Base-by-base conservation (phyloP, 2,888 invertebrate species). In the Drosophila paranaensis region DNA sequence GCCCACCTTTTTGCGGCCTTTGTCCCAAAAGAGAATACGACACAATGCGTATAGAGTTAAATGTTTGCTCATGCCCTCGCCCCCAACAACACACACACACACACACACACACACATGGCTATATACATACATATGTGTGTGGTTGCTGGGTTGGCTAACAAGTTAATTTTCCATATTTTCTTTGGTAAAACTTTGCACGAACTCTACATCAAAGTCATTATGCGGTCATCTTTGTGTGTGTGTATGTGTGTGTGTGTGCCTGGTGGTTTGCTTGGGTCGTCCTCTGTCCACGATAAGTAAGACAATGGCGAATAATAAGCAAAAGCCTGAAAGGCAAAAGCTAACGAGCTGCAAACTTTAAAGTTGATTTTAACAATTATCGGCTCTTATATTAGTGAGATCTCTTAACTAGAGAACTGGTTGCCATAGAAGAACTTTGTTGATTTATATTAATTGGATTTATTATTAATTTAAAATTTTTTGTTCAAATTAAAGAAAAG, bases 111-210 rank as follows among this genome's bases (percentile, higher is more conserved):
- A 65, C 37, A 65, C 37, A 55, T 30, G 57, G 54, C n/a, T 55
- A 74, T 79, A 62, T 79, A 42, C 35, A 55, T 74, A 56, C 61
- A 55, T 62, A 68, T 78, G 79, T 81, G 71, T 78, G 74, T 39
- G 81, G 65, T 70, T 70, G 61, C 63, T 58, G 74, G 74, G 39
- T 71, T 56, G 90, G 90, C 76, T 77, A 87, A 90, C 87, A 87
- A 87, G 86, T 87, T 87, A 90, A 90, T 87, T 87, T 87, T 83
- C 81, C 89, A 85, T 85, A 85, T 87, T 87, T 87, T 87, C 86
- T 87, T 87, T 90, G 69, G 61, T 35, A 71, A 88, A 87, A 84
- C 85, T 89, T 88, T 82, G 51, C 53, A 51, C 55, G 56, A 77
- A 70, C 57, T 81, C 66, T 48, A 48, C 73, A 76, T 82, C 85